Base-by-base conservation (phyloP, 2,797 vertebrate species). In the Limnodromus scolopaceus region DNA sequence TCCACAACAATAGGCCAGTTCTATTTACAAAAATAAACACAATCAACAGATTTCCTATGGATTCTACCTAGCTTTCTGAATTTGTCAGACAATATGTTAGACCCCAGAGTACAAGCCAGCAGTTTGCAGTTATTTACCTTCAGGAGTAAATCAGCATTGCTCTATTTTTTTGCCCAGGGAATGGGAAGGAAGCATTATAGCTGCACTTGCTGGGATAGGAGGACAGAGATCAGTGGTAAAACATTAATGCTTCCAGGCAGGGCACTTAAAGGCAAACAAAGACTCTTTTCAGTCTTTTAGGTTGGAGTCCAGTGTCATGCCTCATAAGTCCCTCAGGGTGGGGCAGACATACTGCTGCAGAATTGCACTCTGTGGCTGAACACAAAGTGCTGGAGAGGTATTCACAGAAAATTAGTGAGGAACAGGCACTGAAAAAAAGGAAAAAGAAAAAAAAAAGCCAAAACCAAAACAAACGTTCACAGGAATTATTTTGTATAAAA, bases 211-310 rank as follows among this genome's bases (percentile, higher is more conserved):
- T 74, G 51, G 39, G 66, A 16, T 6, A 38, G 74, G 87, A 90
- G 48, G 39, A 77, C 43, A 77, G 80, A 78, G 36, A 76, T 65
- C 43, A 65, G 32, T 23, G 27, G 53, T 71, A 75, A 93, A 94
- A 71, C 57, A 54, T 41, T 48, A 83, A 43, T 58, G 69, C 57
- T 92, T 46, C 22, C 49, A 58, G 38, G 65, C 87, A 75, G 49
- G 32, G 20, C 23, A n/a, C 41, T 72, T 90, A 30, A 38, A 84
- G 39, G 41, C 58, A 87, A 93, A 95, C 85, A 95, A 93, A 93
- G 58, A 41, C 0, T 0, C 63, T 84, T 95, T 95, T 94, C 92
- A 91, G 34, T 28, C 58, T 78, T 30, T 23, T 41, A 39, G 14
- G 1, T 2, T 84, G 83, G 80, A 95, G 74, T 51, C 49, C 85